Conservation (phyloP, 2,888 invertebrate genomes). For the Gnatocerus cornutus region DNA sequence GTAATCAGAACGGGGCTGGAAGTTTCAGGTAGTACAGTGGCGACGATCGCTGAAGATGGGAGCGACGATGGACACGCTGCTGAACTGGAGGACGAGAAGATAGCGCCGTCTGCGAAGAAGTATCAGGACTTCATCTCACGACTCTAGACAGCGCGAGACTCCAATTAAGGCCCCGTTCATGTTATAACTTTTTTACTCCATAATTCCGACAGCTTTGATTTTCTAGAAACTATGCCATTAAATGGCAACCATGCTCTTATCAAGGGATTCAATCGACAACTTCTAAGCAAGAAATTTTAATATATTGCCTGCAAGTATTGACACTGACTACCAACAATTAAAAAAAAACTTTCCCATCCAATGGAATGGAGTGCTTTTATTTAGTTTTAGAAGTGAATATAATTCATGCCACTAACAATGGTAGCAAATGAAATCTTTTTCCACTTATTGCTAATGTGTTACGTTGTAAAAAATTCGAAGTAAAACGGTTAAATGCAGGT, state of each 20-base stretch:
- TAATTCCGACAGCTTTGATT: constrained; percentile 27
- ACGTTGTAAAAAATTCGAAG: background rate
- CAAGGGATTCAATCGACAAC: background rate
- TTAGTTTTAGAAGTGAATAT: too few relatives aligned
- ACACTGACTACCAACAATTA: too few relatives aligned
- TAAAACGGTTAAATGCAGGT: constrained; percentile 2
- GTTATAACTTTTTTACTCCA: constrained; percentile 44
- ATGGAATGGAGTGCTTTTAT: too few relatives aligned
- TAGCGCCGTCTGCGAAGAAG: constrained; percentile 45
- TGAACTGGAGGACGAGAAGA: constrained; percentile 44
- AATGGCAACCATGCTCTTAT: background rate
- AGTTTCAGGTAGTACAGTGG: constrained; percentile 43
- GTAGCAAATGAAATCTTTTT: too few relatives aligned
- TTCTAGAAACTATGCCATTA: constrained; percentile 8
- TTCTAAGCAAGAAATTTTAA: too few relatives aligned
- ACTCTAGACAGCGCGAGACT: constrained; percentile 34
- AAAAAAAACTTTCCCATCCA: too few relatives aligned
- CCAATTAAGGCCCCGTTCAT: constrained; percentile 45
- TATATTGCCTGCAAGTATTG: too few relatives aligned
- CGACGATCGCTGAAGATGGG: constrained; percentile 45
- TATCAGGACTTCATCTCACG: constrained; percentile 51
- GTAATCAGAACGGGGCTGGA: constrained; percentile 44
- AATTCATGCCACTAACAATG: too few relatives aligned
- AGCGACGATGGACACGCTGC: constrained; percentile 51
- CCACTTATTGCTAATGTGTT: too few relatives aligned